Evolutionary conservation across 1,140 invertebrate genomes (phyloP).

Genomic region (Hydropsyche tenuis): DNA sequence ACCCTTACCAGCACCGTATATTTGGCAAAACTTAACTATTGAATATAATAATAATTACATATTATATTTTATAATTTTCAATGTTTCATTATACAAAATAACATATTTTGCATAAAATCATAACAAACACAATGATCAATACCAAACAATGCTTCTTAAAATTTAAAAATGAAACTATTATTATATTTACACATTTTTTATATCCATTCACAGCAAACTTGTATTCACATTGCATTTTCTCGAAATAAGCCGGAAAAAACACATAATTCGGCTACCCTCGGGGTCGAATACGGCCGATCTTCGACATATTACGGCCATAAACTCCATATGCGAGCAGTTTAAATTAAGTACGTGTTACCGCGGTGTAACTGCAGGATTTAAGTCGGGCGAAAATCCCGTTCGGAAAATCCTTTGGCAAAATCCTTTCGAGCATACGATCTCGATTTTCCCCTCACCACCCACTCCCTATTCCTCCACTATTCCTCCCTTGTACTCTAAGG

Average conservation of each 20-base stretch:
- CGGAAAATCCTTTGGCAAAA: constrained; percentile 21
- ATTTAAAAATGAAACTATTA: too few relatives aligned
- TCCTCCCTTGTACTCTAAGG: background rate
- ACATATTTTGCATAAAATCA: too few relatives aligned
- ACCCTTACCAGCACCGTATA: too few relatives aligned
- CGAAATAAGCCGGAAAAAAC: background rate
- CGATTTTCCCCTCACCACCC: constrained; percentile 2
- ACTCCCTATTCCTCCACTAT: too few relatives aligned
- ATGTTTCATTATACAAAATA: too few relatives aligned
- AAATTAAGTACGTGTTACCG: constrained; percentile 50
- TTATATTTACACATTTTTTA: too few relatives aligned
- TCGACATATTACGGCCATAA: constrained; percentile 46
- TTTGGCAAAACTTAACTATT: too few relatives aligned
- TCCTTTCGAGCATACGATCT: constrained; percentile 21
- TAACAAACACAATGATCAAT: too few relatives aligned
- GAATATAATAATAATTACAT: too few relatives aligned
- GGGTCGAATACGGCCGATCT: constrained; percentile 22
- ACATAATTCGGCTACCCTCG: constrained; percentile 25
- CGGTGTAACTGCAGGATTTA: constrained; percentile 48
- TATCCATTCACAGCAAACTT: too few relatives aligned
- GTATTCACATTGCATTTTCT: background rate
- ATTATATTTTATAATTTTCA: too few relatives aligned
- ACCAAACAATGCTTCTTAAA: too few relatives aligned
- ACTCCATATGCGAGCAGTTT: constrained; percentile 48
- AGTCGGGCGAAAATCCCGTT: constrained; percentile 45